Evolutionary conservation across 2,797 vertebrate species (phyloP).

Genomic region (Graptemys geographica): DNA sequence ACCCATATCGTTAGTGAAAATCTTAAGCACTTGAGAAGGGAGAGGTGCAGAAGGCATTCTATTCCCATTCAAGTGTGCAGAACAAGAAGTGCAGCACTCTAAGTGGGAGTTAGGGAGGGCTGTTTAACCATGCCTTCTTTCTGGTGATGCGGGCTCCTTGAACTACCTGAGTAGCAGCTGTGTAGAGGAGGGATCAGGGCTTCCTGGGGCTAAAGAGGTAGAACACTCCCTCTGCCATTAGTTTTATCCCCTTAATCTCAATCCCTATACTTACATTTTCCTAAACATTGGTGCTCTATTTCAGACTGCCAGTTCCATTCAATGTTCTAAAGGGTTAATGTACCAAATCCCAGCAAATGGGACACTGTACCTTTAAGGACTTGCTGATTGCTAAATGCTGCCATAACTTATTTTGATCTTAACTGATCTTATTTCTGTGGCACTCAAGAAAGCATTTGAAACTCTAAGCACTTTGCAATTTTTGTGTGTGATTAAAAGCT

Average conservation of each 20-base stretch:
- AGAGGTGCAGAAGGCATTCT: background rate
- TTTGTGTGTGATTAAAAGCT: slow-evolving; percentile 49
- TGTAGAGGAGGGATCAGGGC: background rate
- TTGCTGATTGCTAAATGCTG: background rate
- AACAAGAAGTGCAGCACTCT: background rate
- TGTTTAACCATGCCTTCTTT: background rate
- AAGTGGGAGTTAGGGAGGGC: background rate
- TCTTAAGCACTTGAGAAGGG: background rate
- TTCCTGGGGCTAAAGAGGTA: background rate
- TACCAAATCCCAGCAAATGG: background rate
- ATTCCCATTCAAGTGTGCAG: background rate
- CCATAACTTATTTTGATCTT: background rate
- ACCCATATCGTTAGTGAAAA: background rate
- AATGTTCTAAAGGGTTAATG: background rate
- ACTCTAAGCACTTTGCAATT: slow-evolving; percentile 18
- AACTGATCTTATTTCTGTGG: slow-evolving; percentile 55
- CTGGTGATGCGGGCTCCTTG: too few species aligned
- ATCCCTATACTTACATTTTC: background rate
- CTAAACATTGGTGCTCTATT: background rate
- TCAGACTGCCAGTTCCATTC: too few species aligned
- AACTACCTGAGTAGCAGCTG: background rate
- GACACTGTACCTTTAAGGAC: slow-evolving; percentile 2
- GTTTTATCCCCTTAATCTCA: background rate
- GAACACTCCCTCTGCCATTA: background rate
- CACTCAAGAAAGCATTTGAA: slow-evolving; percentile 48